Percentiles rank a stretch among this genome's conserved stretches.
Conservation (phyloP, 2,797 vertebrate species). For the Lutjanus campechanus region DNA sequence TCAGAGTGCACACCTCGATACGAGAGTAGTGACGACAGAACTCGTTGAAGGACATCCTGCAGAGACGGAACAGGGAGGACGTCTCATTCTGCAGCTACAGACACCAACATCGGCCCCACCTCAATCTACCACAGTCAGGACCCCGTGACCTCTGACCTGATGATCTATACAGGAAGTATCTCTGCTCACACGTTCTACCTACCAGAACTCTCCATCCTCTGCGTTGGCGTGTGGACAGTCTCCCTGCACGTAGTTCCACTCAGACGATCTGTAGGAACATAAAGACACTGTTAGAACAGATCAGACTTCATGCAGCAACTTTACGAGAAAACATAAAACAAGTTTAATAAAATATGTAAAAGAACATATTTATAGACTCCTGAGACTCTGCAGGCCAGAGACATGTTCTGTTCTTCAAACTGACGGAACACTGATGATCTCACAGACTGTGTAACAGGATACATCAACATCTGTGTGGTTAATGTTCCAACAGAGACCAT, state of each 20-base stretch:
- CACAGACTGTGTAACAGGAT: too few relatives aligned
- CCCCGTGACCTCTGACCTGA: not conserved
- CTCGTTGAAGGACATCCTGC: conserved; percentile 92
- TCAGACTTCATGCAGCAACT: not conserved
- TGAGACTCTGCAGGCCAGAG: not conserved
- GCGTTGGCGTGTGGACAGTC: conserved; percentile 79
- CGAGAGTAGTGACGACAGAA: conserved; percentile 90
- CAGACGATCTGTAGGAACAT: conserved; percentile 76
- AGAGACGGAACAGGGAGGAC: not conserved
- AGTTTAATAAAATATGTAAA: not conserved
- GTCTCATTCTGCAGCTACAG: not conserved
- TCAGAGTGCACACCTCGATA: conserved; percentile 92
- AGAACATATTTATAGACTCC: not conserved
- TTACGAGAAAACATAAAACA: not conserved
- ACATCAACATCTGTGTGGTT: not conserved
- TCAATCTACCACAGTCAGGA: not conserved
- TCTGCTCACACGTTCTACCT: conserved; percentile 27
- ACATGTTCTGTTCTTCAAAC: not conserved
- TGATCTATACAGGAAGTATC: too few relatives aligned
- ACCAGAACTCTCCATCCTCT: conserved; percentile 96
- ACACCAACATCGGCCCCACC: not conserved
- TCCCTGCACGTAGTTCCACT: conserved; percentile 89
- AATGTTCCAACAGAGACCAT: not conserved
- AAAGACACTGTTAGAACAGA: not conserved
- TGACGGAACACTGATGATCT: too few relatives aligned